A percentile compares a stretch with the other conserved stretches of the same genome.
Conservation (phyloP, 1,140 invertebrate species). For the Berghia stephanieae region DNA sequence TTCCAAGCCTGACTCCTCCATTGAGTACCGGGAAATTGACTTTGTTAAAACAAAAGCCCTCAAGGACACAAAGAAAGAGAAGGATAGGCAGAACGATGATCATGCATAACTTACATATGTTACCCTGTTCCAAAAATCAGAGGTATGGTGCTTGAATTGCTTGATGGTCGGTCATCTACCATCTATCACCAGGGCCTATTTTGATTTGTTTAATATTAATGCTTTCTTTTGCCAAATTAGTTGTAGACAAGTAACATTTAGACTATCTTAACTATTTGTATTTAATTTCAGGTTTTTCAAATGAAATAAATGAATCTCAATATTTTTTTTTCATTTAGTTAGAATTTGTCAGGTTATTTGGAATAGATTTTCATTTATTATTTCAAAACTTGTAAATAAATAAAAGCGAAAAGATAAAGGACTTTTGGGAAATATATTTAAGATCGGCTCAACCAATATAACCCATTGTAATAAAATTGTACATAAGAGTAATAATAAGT, state of each 20-base stretch:
- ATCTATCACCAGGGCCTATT: neutral
- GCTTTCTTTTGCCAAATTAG: neutral
- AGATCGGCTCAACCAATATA: too few species aligned
- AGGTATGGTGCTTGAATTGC: neutral
- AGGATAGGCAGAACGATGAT: constrained; percentile 30
- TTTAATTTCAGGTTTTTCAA: too few species aligned
- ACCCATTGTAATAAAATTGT: neutral
- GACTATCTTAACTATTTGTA: neutral
- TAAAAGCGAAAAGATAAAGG: neutral
- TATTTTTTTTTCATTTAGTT: neutral
- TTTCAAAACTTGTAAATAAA: neutral
- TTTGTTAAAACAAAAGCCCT: constrained; percentile 55
- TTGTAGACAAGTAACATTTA: neutral
- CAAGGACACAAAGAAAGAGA: constrained; percentile 44
- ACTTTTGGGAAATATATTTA: neutral
- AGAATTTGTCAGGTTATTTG: neutral
- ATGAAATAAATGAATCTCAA: neutral
- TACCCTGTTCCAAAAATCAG: neutral
- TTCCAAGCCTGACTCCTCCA: constrained; percentile 36
- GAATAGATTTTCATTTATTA: neutral
- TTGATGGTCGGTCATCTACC: neutral
- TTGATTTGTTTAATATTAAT: neutral
- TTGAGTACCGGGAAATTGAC: constrained; percentile 55
- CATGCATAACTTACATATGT: neutral
- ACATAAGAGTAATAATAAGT: neutral